Percentiles rank a stretch among this genome's conserved stretches.
Evolutionary conservation across 2,888 invertebrate species (phyloP).

Genomic region (Acrobasis repandana): DNA sequence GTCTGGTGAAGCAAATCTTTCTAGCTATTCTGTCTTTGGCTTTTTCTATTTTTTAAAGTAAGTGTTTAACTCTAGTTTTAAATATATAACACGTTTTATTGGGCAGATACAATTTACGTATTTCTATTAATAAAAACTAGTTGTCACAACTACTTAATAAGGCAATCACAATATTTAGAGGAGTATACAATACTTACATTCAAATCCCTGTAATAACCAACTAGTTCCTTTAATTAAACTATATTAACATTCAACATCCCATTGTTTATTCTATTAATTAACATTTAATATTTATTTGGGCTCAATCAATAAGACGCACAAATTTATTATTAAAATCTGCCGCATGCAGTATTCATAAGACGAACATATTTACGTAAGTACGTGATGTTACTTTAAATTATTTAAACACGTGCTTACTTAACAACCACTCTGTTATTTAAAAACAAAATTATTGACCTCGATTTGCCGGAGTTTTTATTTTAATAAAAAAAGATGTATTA

Average conservation of each 20-base stretch:
- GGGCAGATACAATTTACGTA: too few relatives aligned
- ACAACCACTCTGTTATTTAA: not conserved
- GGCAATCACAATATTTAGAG: too few relatives aligned
- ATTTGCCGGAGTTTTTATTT: too few relatives aligned
- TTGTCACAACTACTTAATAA: too few relatives aligned
- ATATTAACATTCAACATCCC: not conserved
- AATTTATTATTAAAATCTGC: not conserved
- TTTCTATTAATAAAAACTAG: too few relatives aligned
- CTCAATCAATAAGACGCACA: slow-evolving; percentile 6
- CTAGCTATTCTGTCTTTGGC: too few relatives aligned
- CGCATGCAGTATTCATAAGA: slow-evolving; percentile 2
- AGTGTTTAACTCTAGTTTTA: too few relatives aligned
- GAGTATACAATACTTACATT: not conserved
- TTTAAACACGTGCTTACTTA: slow-evolving; percentile 5
- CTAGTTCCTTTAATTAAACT: not conserved
- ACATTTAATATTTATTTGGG: slow-evolving; percentile 14
- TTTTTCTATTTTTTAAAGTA: too few relatives aligned
- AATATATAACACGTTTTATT: too few relatives aligned
- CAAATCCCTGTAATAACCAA: not conserved
- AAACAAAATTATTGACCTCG: not conserved
- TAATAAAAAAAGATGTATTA: too few relatives aligned
- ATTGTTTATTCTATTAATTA: slow-evolving; percentile 9
- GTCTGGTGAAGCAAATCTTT: too few relatives aligned
- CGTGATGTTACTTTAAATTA: slow-evolving; percentile 14
- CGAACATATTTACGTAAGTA: slow-evolving; percentile 2